A percentile compares a stretch with the other conserved stretches of the same genome.
phyloP scores from a whole-genome alignment of 2,797 vertebrate genomes.

The Borostomias antarcticus region DNA sequence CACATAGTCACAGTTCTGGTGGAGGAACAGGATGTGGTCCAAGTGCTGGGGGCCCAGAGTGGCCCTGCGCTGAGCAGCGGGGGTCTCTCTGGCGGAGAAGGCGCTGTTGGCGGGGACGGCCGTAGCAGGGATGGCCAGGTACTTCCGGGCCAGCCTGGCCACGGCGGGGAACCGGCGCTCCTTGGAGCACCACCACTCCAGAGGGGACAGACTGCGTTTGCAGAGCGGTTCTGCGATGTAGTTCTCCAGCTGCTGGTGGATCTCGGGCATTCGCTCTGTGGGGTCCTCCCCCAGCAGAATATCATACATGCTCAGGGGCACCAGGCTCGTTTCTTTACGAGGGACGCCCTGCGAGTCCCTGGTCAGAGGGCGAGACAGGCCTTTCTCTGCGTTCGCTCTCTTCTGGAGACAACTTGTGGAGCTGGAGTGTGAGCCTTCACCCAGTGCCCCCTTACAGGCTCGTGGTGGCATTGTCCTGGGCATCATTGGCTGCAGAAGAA shows the following conservation, averaged over 20 bases:
- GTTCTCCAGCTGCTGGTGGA: conserved; percentile 73
- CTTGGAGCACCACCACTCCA: conserved; percentile 73
- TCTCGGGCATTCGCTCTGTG: conserved; percentile 68
- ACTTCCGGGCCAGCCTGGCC: conserved; percentile 63
- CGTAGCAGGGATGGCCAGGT: conserved; percentile 67
- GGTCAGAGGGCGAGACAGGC: conserved; percentile 29
- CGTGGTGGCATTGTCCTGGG: conserved; percentile 34
- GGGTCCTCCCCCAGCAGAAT: conserved; percentile 74
- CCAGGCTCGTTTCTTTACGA: conserved; percentile 17
- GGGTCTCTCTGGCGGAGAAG: conserved; percentile 51
- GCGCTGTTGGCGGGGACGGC: conserved; percentile 53
- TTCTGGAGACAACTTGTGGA: conserved; percentile 19
- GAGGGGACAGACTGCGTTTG: conserved; percentile 66
- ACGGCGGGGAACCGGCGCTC: conserved; percentile 71
- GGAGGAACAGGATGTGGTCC: conserved; percentile 70
- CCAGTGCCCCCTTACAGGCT: conserved; percentile 25
- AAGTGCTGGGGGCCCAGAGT: conserved; percentile 60
- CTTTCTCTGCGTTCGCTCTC: conserved; percentile 23
- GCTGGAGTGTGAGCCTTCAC: conserved; percentile 29
- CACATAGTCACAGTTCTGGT: conserved; percentile 68
- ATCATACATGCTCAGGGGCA: conserved; percentile 65
- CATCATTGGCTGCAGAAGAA: conserved; percentile 43
- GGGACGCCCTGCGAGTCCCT: conserved; percentile 21
- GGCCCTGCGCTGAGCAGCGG: conserved; percentile 55
- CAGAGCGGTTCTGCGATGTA: conserved; percentile 74